Evolutionary conservation across 2,888 invertebrate genomes (phyloP).

Genomic region (Salpingus planirostris): DNA sequence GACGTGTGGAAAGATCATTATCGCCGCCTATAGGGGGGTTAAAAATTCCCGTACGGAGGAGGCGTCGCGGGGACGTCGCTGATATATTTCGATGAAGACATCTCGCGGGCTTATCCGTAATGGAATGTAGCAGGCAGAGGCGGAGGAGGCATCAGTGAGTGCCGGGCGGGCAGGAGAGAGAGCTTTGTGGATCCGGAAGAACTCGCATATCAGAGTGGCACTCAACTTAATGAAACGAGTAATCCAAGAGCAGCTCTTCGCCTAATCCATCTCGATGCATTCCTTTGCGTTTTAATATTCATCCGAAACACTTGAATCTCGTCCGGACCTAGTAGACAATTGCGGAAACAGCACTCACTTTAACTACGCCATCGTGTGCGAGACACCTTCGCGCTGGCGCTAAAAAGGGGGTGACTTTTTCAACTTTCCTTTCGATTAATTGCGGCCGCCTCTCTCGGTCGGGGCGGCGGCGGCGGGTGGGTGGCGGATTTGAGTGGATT

Average conservation of each 20-base stretch:
- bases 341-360: constrained; percentile 38
- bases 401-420: no score
- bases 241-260: constrained; percentile 43
- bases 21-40: no score
- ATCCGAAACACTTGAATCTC: constrained; percentile 38
- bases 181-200: constrained; percentile 30
- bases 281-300: constrained; percentile 43
- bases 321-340: constrained; percentile 34
- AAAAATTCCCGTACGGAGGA: no score
- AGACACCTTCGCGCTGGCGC: no score
- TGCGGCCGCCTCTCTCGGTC: no score
- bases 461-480: no score
- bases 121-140: constrained; percentile 35
- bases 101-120: constrained; percentile 33
- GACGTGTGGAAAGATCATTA: no score
- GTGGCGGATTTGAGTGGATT: no score
- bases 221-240: constrained; percentile 50
- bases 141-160: no score
- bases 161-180: no score
- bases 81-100: constrained; percentile 32
- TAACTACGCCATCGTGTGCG: constrained; percentile 21
- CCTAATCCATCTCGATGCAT: constrained; percentile 43
- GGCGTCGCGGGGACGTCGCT: no score
- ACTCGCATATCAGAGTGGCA: constrained; percentile 43
- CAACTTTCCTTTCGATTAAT: no score